Base-by-base conservation (phyloP, 2,888 invertebrate species). In the Drosophila maculinotata region DNA sequence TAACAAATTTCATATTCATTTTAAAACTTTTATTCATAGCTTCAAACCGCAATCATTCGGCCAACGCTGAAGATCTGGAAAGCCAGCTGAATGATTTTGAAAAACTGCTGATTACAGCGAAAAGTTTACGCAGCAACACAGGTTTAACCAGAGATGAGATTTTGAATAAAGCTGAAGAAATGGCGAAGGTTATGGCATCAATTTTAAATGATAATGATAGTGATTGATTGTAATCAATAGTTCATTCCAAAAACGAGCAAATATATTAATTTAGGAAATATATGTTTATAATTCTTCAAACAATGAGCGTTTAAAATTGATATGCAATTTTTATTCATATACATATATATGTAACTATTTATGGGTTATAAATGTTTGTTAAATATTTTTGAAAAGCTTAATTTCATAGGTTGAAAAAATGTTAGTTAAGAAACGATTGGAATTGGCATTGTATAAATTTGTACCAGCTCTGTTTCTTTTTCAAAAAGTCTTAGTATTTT, bases 131-230 rank as follows among this genome's bases (percentile, higher is more conserved):
- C 9, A 68, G 54, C 10, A 65, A 85, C 26, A 69, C 77, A 1
- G 59, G 52, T n/a, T 58, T 81, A 28, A 64, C 62, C 0, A 66
- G 81, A 30, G 85, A 85, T n/a, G 72, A 85, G 68, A 62, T 81
- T 23, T 60, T 81, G 12, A 66, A 85, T 39, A 72, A 69, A 48
- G 81, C 81, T 0, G 81, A 81, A 42, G 72, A 81, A 33, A 51
- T 81, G 3, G 81, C 81, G 0, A 65, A 75, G 14, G 75, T 69
- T 26, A 79, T 81, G 66, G 64, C 85, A 5, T 56, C 77, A n/a
- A 81, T 81, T 48, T 64, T 81, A 36, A 85, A 85, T 51, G 81
- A 81, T 47, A 70, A 67, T 53, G 80, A 81, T 35, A 85, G 81
- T 54, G 81, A 81, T 57, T 81, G 76, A 44, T 20, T 56, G 15